Percentiles rank a stretch among this genome's conserved stretches.
Conservation (phyloP, 1,140 invertebrate genomes). For the Heterodera carotae region DNA sequence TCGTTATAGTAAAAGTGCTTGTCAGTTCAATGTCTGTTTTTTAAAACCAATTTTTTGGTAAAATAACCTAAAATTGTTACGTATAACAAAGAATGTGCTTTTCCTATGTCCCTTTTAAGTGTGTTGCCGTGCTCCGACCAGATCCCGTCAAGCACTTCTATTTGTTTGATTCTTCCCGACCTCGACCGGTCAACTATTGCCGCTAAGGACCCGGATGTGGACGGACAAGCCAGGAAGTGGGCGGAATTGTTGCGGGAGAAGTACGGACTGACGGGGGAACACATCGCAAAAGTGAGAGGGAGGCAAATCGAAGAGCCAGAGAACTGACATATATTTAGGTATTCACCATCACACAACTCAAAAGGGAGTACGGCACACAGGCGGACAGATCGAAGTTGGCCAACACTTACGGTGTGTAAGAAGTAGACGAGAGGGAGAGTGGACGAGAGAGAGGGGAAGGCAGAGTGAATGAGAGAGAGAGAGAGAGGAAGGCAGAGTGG, state of each 20-base stretch:
- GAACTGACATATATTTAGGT: conserved; percentile 41
- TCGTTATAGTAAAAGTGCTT: neutral
- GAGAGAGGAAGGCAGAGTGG: too few relatives aligned
- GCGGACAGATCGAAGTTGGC: conserved; percentile 42
- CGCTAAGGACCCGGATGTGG: conserved; percentile 46
- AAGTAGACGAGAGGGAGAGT: neutral
- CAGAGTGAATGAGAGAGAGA: too few relatives aligned
- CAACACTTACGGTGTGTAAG: conserved; percentile 42
- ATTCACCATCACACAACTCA: conserved; percentile 43
- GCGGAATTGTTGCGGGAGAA: conserved; percentile 46
- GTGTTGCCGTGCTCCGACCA: conserved; percentile 40
- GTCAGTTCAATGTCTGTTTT: too few relatives aligned
- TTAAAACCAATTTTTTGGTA: too few relatives aligned
- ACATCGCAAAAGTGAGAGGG: conserved; percentile 38
- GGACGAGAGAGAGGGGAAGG: too few relatives aligned
- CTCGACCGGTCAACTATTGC: conserved; percentile 42
- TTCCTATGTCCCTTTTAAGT: conserved; percentile 34
- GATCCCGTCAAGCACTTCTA: conserved; percentile 40
- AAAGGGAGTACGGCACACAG: conserved; percentile 40
- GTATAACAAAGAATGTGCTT: neutral
- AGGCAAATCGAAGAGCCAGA: neutral
- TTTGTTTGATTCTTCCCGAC: conserved; percentile 53
- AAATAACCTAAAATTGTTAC: too few relatives aligned
- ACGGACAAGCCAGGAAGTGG: conserved; percentile 48
- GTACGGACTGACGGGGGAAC: conserved; percentile 37